Conservation (phyloP, 2,888 invertebrate species). For the Neocrepidodera transversa region DNA sequence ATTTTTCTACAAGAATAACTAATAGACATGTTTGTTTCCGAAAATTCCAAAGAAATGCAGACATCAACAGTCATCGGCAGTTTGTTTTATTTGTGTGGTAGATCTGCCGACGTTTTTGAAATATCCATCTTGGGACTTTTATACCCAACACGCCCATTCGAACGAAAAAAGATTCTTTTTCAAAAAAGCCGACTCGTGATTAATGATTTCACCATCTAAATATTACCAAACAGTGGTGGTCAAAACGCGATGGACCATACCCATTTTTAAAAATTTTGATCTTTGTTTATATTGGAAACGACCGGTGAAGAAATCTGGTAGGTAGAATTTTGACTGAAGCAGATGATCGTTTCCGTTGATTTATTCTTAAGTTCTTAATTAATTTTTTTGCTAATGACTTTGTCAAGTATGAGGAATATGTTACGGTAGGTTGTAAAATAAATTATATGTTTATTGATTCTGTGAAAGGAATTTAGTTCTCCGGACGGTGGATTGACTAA, state of each 20-base stretch:
- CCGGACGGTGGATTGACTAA: too few relatives aligned
- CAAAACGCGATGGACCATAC: slow-evolving; percentile 26
- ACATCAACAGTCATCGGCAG: slow-evolving; percentile 28
- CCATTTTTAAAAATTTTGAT: slow-evolving; percentile 27
- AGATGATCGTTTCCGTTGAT: slow-evolving; percentile 1
- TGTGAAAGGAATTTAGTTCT: background rate
- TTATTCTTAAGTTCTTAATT: background rate
- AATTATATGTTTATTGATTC: background rate
- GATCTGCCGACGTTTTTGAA: slow-evolving; percentile 30
- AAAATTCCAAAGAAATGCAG: slow-evolving; percentile 32
- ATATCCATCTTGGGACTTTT: slow-evolving; percentile 31
- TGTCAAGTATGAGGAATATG: background rate
- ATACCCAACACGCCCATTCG: slow-evolving; percentile 32
- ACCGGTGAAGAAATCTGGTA: slow-evolving; percentile 5
- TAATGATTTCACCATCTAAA: slow-evolving; percentile 39
- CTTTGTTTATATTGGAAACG: slow-evolving; percentile 28
- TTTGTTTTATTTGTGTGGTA: slow-evolving; percentile 34
- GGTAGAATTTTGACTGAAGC: slow-evolving; percentile 1
- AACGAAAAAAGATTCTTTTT: slow-evolving; percentile 29
- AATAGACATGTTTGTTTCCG: slow-evolving; percentile 31
- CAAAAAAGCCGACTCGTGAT: slow-evolving; percentile 35
- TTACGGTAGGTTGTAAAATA: background rate
- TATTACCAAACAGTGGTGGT: slow-evolving; percentile 38
- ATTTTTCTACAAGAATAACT: slow-evolving; percentile 17
- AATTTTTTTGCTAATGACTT: background rate